Percentiles rank a stretch among this genome's conserved stretches.
phyloP scores from a whole-genome alignment of 2,797 vertebrate species.

The Dermochelys coriacea region DNA sequence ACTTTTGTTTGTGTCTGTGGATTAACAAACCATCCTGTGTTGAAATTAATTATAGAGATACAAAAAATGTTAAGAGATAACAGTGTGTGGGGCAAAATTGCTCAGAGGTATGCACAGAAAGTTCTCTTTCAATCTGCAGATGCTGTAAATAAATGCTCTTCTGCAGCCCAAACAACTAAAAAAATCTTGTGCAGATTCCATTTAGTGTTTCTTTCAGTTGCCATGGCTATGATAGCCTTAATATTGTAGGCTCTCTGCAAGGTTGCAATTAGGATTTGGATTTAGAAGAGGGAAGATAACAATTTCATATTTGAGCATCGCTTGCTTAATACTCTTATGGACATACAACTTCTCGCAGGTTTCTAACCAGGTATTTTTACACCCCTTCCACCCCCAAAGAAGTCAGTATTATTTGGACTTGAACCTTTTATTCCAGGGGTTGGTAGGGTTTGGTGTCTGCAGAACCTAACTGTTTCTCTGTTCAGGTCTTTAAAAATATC shows the following conservation, averaged over 20 bases:
- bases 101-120: constrained; percentile 48
- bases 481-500: background rate
- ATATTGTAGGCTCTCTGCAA: constrained; percentile 79
- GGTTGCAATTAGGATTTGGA: constrained; percentile 84
- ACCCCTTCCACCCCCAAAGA: constrained; percentile 23
- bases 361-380: constrained; percentile 69
- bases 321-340: constrained; percentile 75
- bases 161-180: constrained; percentile 36
- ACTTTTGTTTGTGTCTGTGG: constrained; percentile 69
- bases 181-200: constrained; percentile 24
- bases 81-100: constrained; percentile 47
- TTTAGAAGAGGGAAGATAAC: constrained; percentile 81
- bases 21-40: constrained; percentile 63
- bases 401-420: constrained; percentile 47
- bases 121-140: constrained; percentile 56
- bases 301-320: constrained; percentile 79
- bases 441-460: background rate
- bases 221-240: constrained; percentile 81
- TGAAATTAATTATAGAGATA: constrained; percentile 74
- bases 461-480: background rate
- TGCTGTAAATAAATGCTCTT: constrained; percentile 39
- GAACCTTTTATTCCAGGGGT: constrained; percentile 19
- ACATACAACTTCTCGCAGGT: constrained; percentile 69
- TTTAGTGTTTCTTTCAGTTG: constrained; percentile 76
- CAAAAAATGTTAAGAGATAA: constrained; percentile 65